Conservation (phyloP, 2,113 vertebrate species). For the Smithornis capensis region DNA sequence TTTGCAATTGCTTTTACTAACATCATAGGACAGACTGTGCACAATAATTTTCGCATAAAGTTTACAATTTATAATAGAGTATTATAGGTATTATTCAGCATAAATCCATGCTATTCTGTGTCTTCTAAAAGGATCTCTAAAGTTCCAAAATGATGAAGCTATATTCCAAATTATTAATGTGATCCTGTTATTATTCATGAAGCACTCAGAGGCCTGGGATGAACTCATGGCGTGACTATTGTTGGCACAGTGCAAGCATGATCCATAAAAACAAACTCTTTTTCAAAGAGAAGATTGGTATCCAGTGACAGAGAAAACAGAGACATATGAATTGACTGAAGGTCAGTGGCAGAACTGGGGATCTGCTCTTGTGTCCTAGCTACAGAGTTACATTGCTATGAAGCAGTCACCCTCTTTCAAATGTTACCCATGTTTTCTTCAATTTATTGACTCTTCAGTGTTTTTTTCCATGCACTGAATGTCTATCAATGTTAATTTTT, state of each 20-base stretch:
- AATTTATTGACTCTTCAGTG: not conserved
- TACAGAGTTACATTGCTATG: not conserved
- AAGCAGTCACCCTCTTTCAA: not conserved
- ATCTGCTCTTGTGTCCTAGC: not conserved
- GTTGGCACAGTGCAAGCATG: not conserved
- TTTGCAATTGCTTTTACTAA: not conserved
- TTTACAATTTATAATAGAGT: not conserved
- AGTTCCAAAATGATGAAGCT: not conserved
- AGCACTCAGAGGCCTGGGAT: not conserved
- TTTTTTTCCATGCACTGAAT: not conserved
- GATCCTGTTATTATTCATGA: not conserved
- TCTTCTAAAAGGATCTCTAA: not conserved
- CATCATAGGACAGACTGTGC: not conserved
- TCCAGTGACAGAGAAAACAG: not conserved
- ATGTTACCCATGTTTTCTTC: not conserved
- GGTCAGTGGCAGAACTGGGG: not conserved
- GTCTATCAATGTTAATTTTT: not conserved
- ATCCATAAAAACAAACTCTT: not conserved
- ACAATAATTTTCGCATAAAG: not conserved
- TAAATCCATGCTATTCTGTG: not conserved
- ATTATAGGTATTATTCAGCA: not conserved
- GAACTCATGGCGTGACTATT: not conserved
- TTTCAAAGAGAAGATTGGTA: not conserved
- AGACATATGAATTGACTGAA: not conserved
- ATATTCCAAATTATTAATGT: not conserved